phyloP scores from a whole-genome alignment of 2,113 vertebrate genomes.

The Aegotheles bennettii region DNA sequence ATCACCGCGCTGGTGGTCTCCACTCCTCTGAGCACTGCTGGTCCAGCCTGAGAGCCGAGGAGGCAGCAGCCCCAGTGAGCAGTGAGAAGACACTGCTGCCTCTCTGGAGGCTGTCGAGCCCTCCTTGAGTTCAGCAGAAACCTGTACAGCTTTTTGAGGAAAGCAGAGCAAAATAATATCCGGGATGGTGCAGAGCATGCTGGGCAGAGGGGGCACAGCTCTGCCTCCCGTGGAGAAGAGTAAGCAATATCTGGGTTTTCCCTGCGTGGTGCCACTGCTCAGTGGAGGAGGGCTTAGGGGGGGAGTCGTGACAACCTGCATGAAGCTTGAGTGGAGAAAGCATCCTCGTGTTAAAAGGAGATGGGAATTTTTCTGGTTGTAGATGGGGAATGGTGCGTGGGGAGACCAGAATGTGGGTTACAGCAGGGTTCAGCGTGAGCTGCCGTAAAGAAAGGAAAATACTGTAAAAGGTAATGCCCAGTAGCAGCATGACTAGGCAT shows the following conservation, averaged over 20 bases:
- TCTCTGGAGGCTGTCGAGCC: not conserved
- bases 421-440: not conserved
- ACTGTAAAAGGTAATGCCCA: not conserved
- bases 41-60: not conserved
- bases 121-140: not conserved
- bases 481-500: not conserved
- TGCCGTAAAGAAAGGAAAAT: not conserved
- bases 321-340: not conserved
- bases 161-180: not conserved
- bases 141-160: no score
- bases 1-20: not conserved
- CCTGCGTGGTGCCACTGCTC: not conserved
- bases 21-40: not conserved
- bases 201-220: not conserved
- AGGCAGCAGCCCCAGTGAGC: not conserved
- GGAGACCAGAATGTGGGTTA: not conserved
- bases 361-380: not conserved
- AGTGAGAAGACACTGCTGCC: not conserved
- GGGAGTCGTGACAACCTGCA: fast-evolving
- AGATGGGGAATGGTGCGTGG: not conserved
- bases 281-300: not conserved
- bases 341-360: not conserved
- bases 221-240: not conserved
- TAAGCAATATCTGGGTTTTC: not conserved
- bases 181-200: not conserved